phyloP scores from a whole-genome alignment of 2,113 vertebrate genomes.

The Semnornis frantzii region DNA sequence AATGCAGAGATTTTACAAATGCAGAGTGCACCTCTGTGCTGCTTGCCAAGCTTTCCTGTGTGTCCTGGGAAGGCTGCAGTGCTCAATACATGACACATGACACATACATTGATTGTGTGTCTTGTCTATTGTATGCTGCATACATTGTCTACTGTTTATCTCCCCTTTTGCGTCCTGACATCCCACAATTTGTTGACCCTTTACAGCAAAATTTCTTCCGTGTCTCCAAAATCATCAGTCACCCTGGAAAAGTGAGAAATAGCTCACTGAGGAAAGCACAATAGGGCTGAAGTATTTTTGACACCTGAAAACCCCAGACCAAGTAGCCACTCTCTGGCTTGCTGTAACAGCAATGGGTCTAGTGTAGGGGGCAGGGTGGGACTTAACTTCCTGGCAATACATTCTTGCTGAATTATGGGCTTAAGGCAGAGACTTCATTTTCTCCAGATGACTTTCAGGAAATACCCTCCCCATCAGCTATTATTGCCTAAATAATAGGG shows the following conservation, averaged over 20 bases:
- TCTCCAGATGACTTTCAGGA: slow-evolving; percentile 61
- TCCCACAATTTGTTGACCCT: neutral
- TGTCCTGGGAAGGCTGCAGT: neutral
- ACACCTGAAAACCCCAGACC: neutral
- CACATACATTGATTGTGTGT: neutral
- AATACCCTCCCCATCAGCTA: slow-evolving; percentile 62
- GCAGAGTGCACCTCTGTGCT: neutral
- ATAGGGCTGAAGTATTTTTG: neutral
- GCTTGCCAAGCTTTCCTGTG: neutral
- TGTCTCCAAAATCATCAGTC: neutral
- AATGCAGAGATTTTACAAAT: neutral
- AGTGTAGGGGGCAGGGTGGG: neutral
- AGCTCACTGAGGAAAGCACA: neutral
- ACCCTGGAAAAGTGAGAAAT: neutral
- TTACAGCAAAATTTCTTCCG: neutral
- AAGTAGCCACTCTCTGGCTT: neutral
- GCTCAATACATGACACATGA: fast-evolving
- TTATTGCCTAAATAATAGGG: slow-evolving; percentile 63
- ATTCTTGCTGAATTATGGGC: slow-evolving; percentile 5
- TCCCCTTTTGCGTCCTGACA: neutral
- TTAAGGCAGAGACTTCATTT: slow-evolving; percentile 38
- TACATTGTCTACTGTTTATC: neutral
- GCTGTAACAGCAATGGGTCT: neutral
- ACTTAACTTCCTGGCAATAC: slow-evolving; percentile 10
- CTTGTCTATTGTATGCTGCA: neutral